Evolutionary conservation across 2,113 vertebrate species (phyloP).

Genomic region (Oncorhynchus tshawytscha): DNA sequence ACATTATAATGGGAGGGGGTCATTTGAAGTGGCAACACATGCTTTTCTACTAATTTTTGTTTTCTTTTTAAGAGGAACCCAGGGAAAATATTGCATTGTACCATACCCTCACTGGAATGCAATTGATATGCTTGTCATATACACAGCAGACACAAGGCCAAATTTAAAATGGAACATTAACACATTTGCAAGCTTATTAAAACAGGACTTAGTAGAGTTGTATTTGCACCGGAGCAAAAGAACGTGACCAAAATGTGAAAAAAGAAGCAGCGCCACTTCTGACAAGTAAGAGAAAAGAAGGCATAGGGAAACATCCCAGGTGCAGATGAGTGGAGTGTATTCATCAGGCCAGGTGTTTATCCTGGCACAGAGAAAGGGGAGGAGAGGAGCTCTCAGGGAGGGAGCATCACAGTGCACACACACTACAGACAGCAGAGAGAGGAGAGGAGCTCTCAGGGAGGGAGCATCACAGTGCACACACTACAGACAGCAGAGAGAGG

Average conservation of each 20-base stretch:
- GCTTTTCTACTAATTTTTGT: not conserved
- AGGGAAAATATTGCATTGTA: too few relatives aligned
- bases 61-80: not conserved
- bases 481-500: too few relatives aligned
- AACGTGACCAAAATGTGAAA: slow-evolving; percentile 34
- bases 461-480: too few relatives aligned
- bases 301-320: slow-evolving; percentile 34
- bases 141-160: not conserved
- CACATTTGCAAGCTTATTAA: not conserved
- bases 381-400: not conserved
- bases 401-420: not conserved
- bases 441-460: not conserved
- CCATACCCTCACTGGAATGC: too few relatives aligned
- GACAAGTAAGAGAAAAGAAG: slow-evolving; percentile 35
- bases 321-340: slow-evolving; percentile 31
- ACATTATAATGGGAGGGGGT: not conserved
- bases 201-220: slow-evolving; percentile 8
- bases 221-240: slow-evolving; percentile 23
- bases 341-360: slow-evolving; percentile 40
- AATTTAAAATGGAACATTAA: not conserved
- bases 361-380: slow-evolving; percentile 18
- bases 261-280: slow-evolving; percentile 27
- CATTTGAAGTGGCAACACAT: not conserved
- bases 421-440: not conserved
- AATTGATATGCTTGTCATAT: not conserved